Percentiles rank a stretch among this genome's conserved stretches.
phyloP scores from a whole-genome alignment of 2,888 invertebrate species.

The Balanococcus diminutus region DNA sequence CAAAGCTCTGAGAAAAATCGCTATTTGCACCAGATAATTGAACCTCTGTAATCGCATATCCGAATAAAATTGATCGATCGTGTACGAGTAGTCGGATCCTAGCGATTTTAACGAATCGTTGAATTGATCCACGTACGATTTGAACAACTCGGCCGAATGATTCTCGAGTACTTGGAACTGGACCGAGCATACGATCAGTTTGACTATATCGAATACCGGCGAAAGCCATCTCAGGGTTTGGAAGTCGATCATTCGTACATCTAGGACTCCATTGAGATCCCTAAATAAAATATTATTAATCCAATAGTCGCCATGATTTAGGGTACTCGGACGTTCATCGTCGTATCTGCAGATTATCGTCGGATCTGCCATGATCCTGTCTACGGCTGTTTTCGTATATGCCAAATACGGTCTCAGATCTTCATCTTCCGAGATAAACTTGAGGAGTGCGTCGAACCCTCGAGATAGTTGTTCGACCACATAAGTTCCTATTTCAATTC shows the following conservation, averaged over 20 bases:
- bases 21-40: background rate
- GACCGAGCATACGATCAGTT: background rate
- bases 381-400: background rate
- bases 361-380: background rate
- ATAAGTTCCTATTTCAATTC: slow-evolving; percentile 1
- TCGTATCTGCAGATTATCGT: background rate
- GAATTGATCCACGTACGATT: background rate
- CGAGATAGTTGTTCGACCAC: background rate
- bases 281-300: slow-evolving; percentile 7
- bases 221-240: background rate
- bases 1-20: slow-evolving; percentile 9
- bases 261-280: background rate
- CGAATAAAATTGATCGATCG: background rate
- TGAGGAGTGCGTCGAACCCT: background rate
- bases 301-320: background rate
- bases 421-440: background rate
- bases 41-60: background rate
- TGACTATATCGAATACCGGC: background rate
- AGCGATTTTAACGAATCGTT: background rate
- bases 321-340: background rate
- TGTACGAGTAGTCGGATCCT: background rate
- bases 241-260: background rate
- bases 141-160: background rate
- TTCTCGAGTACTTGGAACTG: background rate
- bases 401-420: background rate